Conservation (phyloP, 2,797 vertebrate genomes). For the Leptodactylus fallax region DNA sequence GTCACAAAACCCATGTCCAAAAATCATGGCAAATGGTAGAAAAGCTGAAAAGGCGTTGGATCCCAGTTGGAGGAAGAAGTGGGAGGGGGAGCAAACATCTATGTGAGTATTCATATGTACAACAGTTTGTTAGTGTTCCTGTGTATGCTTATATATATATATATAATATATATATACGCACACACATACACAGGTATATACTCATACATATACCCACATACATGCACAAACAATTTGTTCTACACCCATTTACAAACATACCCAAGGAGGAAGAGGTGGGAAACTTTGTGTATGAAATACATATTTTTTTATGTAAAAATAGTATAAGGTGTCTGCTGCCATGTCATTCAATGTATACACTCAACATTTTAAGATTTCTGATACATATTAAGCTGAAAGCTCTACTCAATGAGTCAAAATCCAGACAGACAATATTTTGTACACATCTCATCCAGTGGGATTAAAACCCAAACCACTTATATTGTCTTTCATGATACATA, state of each 20-base stretch:
- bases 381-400: conserved; percentile 16
- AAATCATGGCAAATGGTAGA: conserved; percentile 61
- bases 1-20: conserved; percentile 63
- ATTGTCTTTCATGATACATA: conserved; percentile 6
- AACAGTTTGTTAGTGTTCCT: conserved; percentile 45
- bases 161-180: conserved; percentile 24
- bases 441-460: neutral
- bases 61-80: conserved; percentile 48
- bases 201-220: conserved; percentile 40
- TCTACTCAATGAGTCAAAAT: neutral
- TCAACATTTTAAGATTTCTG: conserved; percentile 13
- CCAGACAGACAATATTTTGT: conserved; percentile 15
- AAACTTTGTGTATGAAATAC: conserved; percentile 44
- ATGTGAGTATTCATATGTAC: conserved; percentile 63
- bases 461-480: neutral
- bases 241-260: conserved; percentile 39
- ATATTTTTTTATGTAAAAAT: conserved; percentile 47
- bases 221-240: conserved; percentile 51
- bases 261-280: conserved; percentile 39
- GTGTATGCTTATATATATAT: conserved; percentile 37
- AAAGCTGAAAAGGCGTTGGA: conserved; percentile 51
- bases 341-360: conserved; percentile 28
- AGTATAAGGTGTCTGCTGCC: conserved; percentile 44
- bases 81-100: conserved; percentile 48
- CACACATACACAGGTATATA: conserved; percentile 33